Evolutionary conservation across 2,113 vertebrate species (phyloP).

Genomic region (Typhlomys cinereus): DNA sequence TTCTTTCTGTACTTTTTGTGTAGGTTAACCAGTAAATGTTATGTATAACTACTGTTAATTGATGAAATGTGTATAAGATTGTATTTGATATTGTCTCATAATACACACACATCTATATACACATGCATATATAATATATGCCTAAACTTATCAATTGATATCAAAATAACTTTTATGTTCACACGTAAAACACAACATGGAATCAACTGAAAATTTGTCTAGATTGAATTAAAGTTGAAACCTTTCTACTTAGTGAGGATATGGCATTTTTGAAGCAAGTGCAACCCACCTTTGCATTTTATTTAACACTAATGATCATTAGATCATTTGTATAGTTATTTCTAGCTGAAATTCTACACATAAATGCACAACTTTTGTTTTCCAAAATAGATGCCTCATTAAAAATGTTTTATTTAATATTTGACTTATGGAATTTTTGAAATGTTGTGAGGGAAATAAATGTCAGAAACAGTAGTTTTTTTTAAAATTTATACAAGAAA

Average conservation of each 20-base stretch:
- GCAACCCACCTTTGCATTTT: background rate
- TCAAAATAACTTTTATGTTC: constrained; percentile 34
- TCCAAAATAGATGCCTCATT: constrained; percentile 25
- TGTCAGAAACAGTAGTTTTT: constrained; percentile 51
- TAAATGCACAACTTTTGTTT: constrained; percentile 32
- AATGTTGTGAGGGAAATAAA: constrained; percentile 48
- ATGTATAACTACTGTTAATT: background rate
- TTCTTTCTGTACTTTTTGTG: constrained; percentile 6
- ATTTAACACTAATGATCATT: constrained; percentile 9
- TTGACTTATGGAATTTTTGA: constrained; percentile 54
- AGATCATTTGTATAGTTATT: constrained; percentile 32
- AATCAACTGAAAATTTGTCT: constrained; percentile 41
- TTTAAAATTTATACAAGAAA: constrained; percentile 36
- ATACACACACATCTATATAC: too few relatives aligned
- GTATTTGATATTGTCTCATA: background rate
- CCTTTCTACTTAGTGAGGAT: constrained; percentile 1
- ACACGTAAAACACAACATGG: constrained; percentile 25
- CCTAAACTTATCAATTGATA: constrained; percentile 12
- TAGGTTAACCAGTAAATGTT: constrained; percentile 34
- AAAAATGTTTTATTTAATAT: constrained; percentile 28
- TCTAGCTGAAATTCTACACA: constrained; percentile 20
- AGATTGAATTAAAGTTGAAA: constrained; percentile 55
- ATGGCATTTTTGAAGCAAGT: constrained; percentile 29
- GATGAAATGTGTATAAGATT: constrained; percentile 17
- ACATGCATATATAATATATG: too few relatives aligned